These are phyloP conservation scores for Epizoanthus scotinus DNA, from an alignment of 92 coral and sea anemone genomes.

Conservation along the genomic window DNA sequence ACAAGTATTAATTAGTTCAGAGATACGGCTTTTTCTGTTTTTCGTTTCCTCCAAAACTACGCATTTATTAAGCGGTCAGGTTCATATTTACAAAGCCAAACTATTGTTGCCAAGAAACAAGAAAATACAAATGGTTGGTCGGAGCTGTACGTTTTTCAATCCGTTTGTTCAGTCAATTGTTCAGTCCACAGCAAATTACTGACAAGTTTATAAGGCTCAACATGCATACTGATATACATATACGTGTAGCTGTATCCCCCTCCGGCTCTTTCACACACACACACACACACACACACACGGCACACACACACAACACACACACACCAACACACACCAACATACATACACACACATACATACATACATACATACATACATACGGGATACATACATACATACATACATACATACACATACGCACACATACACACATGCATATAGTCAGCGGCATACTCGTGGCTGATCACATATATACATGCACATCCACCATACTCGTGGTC, in stretches of 20 bases:
- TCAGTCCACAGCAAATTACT: not conserved
- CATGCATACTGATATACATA: not conserved
- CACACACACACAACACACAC: too few relatives aligned
- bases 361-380: not conserved
- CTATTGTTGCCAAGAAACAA: constrained; percentile 35
- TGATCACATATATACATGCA: not conserved
- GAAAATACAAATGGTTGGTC: not conserved
- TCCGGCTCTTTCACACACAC: too few relatives aligned
- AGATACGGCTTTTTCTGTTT: not conserved
- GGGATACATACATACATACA: not conserved
- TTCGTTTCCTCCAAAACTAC: constrained; percentile 1
- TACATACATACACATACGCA: not conserved
- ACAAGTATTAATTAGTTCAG: not conserved
- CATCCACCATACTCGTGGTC: not conserved
- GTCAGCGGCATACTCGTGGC: not conserved
- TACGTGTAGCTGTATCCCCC: not conserved
- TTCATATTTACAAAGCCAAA: constrained; percentile 9
- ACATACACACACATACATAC: not conserved
- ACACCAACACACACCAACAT: not conserved
- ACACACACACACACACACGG: not conserved
- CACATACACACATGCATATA: not conserved
- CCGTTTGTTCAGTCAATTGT: too few relatives aligned
- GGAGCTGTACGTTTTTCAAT: not conserved
- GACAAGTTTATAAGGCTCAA: not conserved
- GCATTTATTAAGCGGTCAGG: constrained; percentile 13